These are phyloP conservation scores for Artibeus jamaicensis DNA, from an alignment of 2,797 vertebrate genomes.

Conservation along the genomic window DNA sequence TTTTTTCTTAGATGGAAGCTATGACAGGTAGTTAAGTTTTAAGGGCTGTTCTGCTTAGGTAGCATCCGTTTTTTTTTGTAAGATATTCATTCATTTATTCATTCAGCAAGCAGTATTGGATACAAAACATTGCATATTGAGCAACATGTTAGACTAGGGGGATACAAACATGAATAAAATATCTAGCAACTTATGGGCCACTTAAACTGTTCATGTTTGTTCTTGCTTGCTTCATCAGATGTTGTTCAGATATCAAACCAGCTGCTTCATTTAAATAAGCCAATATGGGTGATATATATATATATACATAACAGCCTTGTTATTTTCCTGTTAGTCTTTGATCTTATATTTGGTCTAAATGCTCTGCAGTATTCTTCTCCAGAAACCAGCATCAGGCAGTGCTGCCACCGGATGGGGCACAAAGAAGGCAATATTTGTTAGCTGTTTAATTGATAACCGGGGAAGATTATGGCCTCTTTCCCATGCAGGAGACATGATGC, in stretches of 20 bases:
- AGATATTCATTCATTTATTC: not conserved
- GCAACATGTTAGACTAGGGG: not conserved
- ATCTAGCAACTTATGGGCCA: not conserved
- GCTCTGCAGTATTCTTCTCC: not conserved
- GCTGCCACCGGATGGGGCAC: too few species aligned
- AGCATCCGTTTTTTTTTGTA: not conserved
- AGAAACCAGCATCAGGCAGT: not conserved
- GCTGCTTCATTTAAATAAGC: slow-evolving; percentile 2
- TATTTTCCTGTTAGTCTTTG: not conserved
- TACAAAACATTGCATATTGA: not conserved
- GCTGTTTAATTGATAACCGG: not conserved
- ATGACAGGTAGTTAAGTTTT: not conserved
- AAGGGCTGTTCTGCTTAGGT: not conserved
- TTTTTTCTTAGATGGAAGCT: not conserved
- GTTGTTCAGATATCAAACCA: not conserved
- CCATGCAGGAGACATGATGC: not conserved
- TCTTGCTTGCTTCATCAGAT: not conserved
- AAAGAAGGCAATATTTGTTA: not conserved
- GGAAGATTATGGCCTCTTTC: not conserved
- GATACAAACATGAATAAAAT: not conserved
- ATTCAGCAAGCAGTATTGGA: not conserved
- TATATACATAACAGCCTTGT: not conserved
- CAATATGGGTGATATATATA: not conserved
- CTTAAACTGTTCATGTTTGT: not conserved
- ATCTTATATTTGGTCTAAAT: not conserved